Percentiles rank a stretch among this genome's conserved stretches.
phyloP scores from a whole-genome alignment of 2,888 invertebrate species.

The Micoletzkya japonica region DNA sequence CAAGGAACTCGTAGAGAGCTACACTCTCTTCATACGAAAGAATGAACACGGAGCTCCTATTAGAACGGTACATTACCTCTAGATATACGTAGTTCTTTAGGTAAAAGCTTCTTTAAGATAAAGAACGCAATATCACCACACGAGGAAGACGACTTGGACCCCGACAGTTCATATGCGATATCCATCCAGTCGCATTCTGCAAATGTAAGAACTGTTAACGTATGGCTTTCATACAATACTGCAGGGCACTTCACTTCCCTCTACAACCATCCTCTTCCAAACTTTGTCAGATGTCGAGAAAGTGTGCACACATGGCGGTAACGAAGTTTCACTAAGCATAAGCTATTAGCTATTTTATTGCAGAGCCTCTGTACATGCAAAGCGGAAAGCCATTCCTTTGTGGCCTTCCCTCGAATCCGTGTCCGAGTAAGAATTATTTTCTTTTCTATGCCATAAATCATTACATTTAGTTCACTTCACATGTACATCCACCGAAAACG shows the following conservation, averaged over 20 bases:
- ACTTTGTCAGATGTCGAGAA: conserved; percentile 31
- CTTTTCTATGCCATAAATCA: neutral
- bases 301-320: conserved; percentile 21
- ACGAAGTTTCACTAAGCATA: no score
- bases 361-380: conserved; percentile 20
- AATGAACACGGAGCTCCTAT: conserved; percentile 43
- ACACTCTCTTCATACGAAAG: conserved; percentile 45
- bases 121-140: conserved; percentile 41
- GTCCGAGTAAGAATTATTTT: conserved; percentile 29
- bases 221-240: neutral
- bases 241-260: conserved; percentile 42
- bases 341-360: no score
- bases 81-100: neutral
- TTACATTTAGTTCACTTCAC: no score
- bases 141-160: conserved; percentile 40
- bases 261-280: conserved; percentile 45
- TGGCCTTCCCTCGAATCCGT: conserved; percentile 15
- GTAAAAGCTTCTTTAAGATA: conserved; percentile 10
- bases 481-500: conserved; percentile 37
- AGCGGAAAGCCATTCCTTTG: conserved; percentile 30
- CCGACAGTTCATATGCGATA: conserved; percentile 44
- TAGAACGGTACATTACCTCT: conserved; percentile 25
- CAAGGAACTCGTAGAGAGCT: conserved; percentile 44
- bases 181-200: conserved; percentile 40
- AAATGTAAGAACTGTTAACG: conserved; percentile 4